Base-by-base conservation (phyloP, 2,113 vertebrate genomes). In the Gavia stellata region DNA sequence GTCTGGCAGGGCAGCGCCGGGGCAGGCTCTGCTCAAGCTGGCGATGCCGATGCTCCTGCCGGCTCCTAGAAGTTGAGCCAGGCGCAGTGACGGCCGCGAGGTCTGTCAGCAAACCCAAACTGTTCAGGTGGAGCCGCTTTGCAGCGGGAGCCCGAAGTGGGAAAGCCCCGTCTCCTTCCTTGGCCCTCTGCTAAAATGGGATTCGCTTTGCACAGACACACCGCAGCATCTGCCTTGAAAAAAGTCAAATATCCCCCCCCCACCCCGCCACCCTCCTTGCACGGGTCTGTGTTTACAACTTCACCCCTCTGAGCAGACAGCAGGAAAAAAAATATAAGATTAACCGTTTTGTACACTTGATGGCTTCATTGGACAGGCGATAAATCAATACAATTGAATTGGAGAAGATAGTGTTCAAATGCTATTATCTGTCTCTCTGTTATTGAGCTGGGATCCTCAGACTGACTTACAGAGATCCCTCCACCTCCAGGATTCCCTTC, bases 361-460 rank as follows among this genome's bases (percentile, higher is more conserved):
- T 96, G 89, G 90, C 89, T 97, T 97, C 96, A 96, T 95, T 97
- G 96, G 97, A 97, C 96, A 96, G 91, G 95, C 86, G 96, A 97
- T 97, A 96, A 96, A 97, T 97, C 97, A 96, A 95, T 97, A 62
- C 94, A 97, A 97, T 96, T 97, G 94, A 95, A 97, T 97, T 97
- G 96, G 95, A 94, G 91, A 91, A 96, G 95, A 95, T 95, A 96
- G 91, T 70, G 94, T 90, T 97, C 96, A 95, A 97, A 97, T 97
- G 93, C 92, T 97, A 93, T 97, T 97, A 97, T 92, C 92, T 7
- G 14, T 77, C 84, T 97, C 90, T 93, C 96, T 55, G 88, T 94
- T 97, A 97, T 94, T 97, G 94, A 96, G 88, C 94, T 94, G 92
- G 95, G 95, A 96, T 96, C 95, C 90, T 97, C 9, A 6, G 61